Evolutionary conservation across 2,113 vertebrate species (phyloP).

Genomic region (Phalacrocorax brasilianus): DNA sequence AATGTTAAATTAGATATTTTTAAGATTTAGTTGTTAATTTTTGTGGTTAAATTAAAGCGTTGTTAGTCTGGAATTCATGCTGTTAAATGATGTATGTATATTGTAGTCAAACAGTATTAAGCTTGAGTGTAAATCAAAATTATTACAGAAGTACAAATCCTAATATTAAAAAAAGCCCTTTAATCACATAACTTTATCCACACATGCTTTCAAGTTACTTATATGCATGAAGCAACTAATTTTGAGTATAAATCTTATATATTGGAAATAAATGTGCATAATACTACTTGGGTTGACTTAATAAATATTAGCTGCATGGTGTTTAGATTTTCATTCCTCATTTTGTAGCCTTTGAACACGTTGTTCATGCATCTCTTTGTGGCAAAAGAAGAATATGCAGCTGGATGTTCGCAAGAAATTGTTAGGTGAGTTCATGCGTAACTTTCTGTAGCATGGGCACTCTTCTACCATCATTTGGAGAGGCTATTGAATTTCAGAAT

Average conservation of each 20-base stretch:
- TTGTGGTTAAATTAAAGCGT: background rate
- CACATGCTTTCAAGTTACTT: background rate
- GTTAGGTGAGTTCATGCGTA: constrained; percentile 75
- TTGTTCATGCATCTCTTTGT: constrained; percentile 92
- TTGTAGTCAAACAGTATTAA: background rate
- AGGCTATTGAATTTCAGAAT: background rate
- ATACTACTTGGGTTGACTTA: background rate
- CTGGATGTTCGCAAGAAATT: constrained; percentile 78
- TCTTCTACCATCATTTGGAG: background rate
- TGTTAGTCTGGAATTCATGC: background rate
- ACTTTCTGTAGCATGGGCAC: no score
- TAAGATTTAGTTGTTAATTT: background rate
- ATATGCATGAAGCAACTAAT: background rate
- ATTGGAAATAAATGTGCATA: background rate
- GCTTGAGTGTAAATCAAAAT: background rate
- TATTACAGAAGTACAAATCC: background rate
- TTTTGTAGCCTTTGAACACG: constrained; percentile 85
- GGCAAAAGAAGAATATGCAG: constrained; percentile 71
- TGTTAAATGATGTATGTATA: background rate
- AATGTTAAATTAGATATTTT: background rate
- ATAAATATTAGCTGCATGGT: background rate
- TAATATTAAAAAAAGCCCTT: background rate
- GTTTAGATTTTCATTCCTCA: background rate
- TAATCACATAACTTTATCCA: background rate
- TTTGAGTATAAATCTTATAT: background rate